Evolutionary conservation across 2,113 vertebrate genomes (phyloP), one percentile per base, ranked within the genome.

Genomic region (Talpa occidentalis): DNA sequence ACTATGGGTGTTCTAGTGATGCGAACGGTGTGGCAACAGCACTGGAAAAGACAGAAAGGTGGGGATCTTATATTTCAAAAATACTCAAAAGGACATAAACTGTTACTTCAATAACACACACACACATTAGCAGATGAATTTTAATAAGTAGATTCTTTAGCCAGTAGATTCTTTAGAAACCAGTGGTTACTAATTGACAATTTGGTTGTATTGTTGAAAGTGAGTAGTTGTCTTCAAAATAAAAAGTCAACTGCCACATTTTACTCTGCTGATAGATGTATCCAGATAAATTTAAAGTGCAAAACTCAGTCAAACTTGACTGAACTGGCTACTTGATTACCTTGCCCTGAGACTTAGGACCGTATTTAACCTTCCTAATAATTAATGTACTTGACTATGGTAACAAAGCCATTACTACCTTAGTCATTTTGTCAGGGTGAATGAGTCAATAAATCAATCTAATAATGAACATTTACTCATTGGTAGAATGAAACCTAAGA

Each of bases 351-450:
- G 44, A 92, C 73, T 91, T 83, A 74, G 52, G 26, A 42, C 30
- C 32, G 42, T 56, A 6, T 84, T 96, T 88, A 76, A 81, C 59
- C 35, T 84, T 95, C 37, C 19, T 82, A 52, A 67, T 88, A 94
- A 94, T 62, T 67, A 74, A 91, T 47, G 22, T 15, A n/a, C 26
- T 62, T 76, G 40, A 73, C 64, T 69, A 66, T 30, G 42, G 0
- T 62, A 42, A 79, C n/a, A 91, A 80, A 85, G 56, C 72, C 6
- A 44, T 86, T 74, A 87, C n/a, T 64, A 49, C 22, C 11, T 78
- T 42, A n/a, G 52, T 85, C 47, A 91, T 93, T 93, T 90, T 89
- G 9, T 82, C 12, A 30, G 37, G 17, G n/a, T 49, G 26, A 90
- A 73, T 52, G 56, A 49, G 22, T 90, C 76, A 90, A 62, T 88